Percentiles rank a stretch among this genome's conserved stretches.
Evolutionary conservation across 1,140 invertebrate genomes (phyloP).

Genomic region (Drosophila truncata): DNA sequence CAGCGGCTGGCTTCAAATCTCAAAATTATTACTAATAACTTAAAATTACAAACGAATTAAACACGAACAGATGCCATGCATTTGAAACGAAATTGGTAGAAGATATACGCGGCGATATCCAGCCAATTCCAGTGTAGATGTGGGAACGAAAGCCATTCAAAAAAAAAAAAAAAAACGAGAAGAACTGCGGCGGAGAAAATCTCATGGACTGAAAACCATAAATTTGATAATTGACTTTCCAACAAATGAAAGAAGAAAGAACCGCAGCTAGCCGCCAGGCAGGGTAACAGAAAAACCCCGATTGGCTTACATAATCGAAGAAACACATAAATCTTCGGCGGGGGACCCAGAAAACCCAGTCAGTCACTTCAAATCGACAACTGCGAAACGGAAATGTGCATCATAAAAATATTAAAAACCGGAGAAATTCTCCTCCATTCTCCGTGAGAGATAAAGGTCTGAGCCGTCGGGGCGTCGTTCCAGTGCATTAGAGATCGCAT

Average conservation of each 20-base stretch:
- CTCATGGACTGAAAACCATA: conserved; percentile 64
- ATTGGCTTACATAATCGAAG: conserved; percentile 79
- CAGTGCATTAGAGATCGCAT: conserved; percentile 68
- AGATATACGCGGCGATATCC: conserved; percentile 25
- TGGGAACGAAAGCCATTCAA: conserved; percentile 59
- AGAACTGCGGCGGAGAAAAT: conserved; percentile 58
- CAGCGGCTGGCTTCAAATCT: conserved; percentile 55
- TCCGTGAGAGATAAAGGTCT: conserved; percentile 61
- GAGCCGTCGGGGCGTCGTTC: conserved; percentile 54
- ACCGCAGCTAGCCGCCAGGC: conserved; percentile 17
- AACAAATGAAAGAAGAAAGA: conserved; percentile 55
- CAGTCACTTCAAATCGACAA: conserved; percentile 62
- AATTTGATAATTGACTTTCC: conserved; percentile 82
- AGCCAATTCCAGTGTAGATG: conserved; percentile 40
- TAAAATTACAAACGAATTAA: conserved; percentile 76
- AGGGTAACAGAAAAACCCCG: conserved; percentile 15
- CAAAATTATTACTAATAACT: conserved; percentile 80
- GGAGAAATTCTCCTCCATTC: conserved; percentile 23
- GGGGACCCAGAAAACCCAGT: conserved; percentile 53
- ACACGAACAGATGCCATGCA: conserved; percentile 56
- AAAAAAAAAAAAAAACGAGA: conserved; percentile 35
- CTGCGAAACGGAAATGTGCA: conserved; percentile 76
- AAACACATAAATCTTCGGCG: conserved; percentile 72
- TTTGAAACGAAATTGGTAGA: conserved; percentile 32
- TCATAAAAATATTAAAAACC: conserved; percentile 83